Evolutionary conservation across 2,888 invertebrate genomes (phyloP).

Genomic region (Furcula furcula): DNA sequence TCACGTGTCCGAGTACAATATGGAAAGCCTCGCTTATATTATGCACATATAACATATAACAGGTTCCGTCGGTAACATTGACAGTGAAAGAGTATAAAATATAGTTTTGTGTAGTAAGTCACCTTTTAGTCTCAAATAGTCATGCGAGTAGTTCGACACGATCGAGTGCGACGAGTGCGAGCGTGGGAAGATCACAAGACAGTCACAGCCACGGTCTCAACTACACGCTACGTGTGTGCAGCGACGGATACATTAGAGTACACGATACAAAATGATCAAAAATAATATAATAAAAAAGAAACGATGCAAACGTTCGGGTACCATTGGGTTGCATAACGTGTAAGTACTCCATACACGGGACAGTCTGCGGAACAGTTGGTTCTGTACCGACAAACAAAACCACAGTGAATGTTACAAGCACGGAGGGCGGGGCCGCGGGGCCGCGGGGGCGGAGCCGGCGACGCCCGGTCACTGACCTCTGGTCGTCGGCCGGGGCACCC

Average conservation of each 20-base stretch:
- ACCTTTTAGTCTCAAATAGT: slow-evolving; percentile 76
- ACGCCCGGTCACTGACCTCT: slow-evolving; percentile 8
- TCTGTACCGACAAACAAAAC: slow-evolving; percentile 78
- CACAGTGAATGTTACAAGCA: slow-evolving; percentile 71
- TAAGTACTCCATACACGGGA: slow-evolving; percentile 79
- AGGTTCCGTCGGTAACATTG: slow-evolving; percentile 50
- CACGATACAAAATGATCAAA: slow-evolving; percentile 45
- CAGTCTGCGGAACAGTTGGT: slow-evolving; percentile 77
- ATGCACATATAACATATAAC: slow-evolving; percentile 64
- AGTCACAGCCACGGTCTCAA: slow-evolving; percentile 79
- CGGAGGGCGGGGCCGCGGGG: slow-evolving; percentile 30
- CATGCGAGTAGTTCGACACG: slow-evolving; percentile 55
- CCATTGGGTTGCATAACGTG: slow-evolving; percentile 79
- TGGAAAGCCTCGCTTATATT: slow-evolving; percentile 64
- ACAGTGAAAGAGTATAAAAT: slow-evolving; percentile 60
- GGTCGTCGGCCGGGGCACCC: slow-evolving; percentile 20
- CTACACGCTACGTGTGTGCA: slow-evolving; percentile 33
- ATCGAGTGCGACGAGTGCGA: slow-evolving; percentile 27
- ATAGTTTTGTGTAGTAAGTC: slow-evolving; percentile 89
- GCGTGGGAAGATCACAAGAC: slow-evolving; percentile 49
- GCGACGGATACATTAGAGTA: slow-evolving; percentile 33
- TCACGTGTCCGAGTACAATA: slow-evolving; percentile 55
- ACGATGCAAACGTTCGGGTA: slow-evolving; percentile 71
- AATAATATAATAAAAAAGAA: slow-evolving; percentile 42
- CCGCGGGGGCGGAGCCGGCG: slow-evolving; percentile 7